phyloP scores from a whole-genome alignment of 2,113 vertebrate species.

The Felis catus region DNA sequence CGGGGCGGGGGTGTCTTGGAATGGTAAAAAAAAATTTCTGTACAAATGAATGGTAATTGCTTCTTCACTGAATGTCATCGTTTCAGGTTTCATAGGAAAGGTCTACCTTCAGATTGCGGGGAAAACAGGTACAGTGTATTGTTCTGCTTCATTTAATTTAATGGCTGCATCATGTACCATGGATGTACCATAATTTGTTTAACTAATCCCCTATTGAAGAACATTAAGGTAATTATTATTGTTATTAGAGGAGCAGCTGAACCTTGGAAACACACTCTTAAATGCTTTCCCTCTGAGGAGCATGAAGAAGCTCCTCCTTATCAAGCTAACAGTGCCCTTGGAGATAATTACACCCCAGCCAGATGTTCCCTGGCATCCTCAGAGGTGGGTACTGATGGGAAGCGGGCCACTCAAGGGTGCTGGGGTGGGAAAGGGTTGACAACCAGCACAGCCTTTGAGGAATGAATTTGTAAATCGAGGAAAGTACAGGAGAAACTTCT shows the following conservation, averaged over 20 bases:
- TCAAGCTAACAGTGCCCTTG: background rate
- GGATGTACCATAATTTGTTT: conserved; percentile 66
- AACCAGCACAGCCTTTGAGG: background rate
- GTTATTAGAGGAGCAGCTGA: conserved; percentile 53
- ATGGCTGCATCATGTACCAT: conserved; percentile 57
- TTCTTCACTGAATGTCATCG: background rate
- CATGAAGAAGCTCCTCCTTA: conserved; percentile 32
- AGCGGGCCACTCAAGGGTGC: background rate
- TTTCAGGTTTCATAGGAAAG: background rate
- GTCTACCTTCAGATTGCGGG: background rate
- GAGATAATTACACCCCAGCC: background rate
- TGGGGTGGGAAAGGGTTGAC: background rate
- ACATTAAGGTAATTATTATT: conserved; percentile 75
- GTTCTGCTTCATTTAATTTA: conserved; percentile 67
- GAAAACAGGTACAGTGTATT: background rate
- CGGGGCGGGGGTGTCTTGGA: background rate
- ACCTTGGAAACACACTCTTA: conserved; percentile 53
- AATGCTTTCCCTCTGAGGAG: conserved; percentile 36
- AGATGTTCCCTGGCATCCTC: background rate
- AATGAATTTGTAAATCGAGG: background rate
- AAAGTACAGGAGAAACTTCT: background rate
- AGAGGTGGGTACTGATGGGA: background rate
- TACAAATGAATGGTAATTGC: background rate
- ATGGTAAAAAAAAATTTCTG: background rate
- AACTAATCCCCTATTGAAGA: conserved; percentile 61